These are phyloP conservation scores for Agrotis ipsilon DNA, from an alignment of 2,888 invertebrate species.

Conservation along the genomic window DNA sequence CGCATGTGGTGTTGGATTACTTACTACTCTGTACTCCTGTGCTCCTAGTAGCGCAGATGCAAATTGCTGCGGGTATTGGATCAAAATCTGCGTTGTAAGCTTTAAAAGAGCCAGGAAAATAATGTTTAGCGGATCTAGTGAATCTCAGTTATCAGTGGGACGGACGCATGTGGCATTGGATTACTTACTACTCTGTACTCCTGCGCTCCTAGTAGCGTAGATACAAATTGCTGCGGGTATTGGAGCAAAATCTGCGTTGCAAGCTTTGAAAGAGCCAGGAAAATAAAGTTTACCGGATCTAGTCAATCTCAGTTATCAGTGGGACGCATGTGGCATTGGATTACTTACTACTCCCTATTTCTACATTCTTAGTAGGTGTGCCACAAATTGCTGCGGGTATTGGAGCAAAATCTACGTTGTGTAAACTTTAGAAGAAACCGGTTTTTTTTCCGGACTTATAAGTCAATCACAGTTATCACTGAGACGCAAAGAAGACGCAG, in stretches of 20 bases:
- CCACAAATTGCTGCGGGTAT: conserved; percentile 40
- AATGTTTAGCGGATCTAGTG: not conserved
- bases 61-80: conserved; percentile 38
- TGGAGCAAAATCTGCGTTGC: conserved; percentile 1
- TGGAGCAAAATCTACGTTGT: conserved; percentile 3
- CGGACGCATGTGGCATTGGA: conserved; percentile 53
- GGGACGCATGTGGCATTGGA: conserved; percentile 52
- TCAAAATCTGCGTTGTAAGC: conserved; percentile 14
- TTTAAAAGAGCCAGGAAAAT: not conserved
- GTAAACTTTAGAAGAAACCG: not conserved
- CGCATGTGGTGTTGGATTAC: conserved; percentile 53
- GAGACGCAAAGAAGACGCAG: no score
- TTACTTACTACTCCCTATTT: conserved; percentile 44
- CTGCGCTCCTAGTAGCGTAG: conserved; percentile 35
- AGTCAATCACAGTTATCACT: not conserved
- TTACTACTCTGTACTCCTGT: conserved; percentile 39
- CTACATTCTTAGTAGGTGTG: conserved; percentile 34
- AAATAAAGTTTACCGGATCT: not conserved
- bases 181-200: conserved; percentile 44
- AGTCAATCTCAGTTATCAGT: not conserved
- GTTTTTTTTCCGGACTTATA: no score
- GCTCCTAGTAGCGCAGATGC: conserved; percentile 34
- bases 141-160: conserved; percentile 26
- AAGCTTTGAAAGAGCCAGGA: conserved; percentile 1
- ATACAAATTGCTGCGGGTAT: conserved; percentile 42